Conservation (phyloP, 2,113 vertebrate genomes). For the Eulemur rufifrons region DNA sequence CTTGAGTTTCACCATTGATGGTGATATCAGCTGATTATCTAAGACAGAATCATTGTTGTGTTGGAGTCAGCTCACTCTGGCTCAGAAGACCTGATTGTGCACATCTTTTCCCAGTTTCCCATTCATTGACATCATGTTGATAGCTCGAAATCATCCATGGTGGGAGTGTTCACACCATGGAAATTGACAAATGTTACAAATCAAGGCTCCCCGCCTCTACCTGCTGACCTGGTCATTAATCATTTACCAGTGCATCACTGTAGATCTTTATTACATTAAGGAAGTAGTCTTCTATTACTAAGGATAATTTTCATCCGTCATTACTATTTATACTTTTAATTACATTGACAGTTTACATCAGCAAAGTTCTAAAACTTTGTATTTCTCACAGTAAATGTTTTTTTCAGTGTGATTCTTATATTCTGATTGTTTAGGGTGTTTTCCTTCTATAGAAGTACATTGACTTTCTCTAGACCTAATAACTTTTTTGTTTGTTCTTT, state of each 20-base stretch:
- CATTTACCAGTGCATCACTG: background rate
- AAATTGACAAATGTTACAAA: background rate
- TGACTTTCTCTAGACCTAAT: background rate
- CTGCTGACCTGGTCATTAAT: background rate
- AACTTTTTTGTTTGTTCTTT: background rate
- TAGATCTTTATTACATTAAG: background rate
- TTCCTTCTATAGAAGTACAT: background rate
- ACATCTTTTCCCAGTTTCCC: background rate
- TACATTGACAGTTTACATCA: background rate
- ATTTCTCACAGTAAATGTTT: background rate
- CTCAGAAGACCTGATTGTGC: background rate
- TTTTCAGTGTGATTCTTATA: background rate
- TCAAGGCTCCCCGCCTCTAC: background rate
- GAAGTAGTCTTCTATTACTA: background rate
- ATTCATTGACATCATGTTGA: background rate
- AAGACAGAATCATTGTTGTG: background rate
- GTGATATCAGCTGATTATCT: background rate
- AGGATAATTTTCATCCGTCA: background rate
- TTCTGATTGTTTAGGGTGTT: background rate
- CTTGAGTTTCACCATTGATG: background rate
- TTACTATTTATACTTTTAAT: conserved; percentile 17
- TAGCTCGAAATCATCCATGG: background rate
- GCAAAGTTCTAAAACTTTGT: background rate
- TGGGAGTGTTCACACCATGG: background rate
- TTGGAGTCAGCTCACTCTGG: background rate